phyloP scores from a whole-genome alignment of 2,888 invertebrate species.

The Incurvaria masculella region DNA sequence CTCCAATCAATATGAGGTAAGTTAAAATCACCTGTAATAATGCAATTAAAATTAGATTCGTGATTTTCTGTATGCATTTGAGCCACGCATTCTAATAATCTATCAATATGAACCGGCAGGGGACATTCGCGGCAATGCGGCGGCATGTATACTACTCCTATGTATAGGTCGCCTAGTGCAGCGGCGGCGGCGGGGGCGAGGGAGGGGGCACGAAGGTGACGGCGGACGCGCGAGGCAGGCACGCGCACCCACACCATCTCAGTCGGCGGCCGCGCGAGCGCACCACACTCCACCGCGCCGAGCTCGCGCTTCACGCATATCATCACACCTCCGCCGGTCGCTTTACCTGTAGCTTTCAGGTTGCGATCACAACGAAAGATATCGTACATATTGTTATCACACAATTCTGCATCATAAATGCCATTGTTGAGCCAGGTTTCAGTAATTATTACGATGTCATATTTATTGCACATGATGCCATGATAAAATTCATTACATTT shows the following conservation, averaged over 20 bases:
- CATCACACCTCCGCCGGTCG: background rate
- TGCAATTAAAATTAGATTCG: background rate
- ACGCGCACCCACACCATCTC: too few relatives aligned
- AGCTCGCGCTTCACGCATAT: background rate
- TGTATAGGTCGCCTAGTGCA: background rate
- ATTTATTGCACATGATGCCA: background rate
- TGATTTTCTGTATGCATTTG: background rate
- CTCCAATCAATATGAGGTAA: background rate
- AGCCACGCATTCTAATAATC: background rate
- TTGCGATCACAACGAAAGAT: background rate
- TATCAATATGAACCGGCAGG: background rate
- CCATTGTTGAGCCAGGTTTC: background rate
- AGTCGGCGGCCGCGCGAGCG: too few relatives aligned
- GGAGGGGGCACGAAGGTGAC: too few relatives aligned
- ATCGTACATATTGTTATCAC: background rate
- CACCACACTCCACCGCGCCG: background rate
- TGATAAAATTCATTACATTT: background rate
- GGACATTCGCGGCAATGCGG: background rate
- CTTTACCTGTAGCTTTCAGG: background rate
- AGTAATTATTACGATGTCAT: background rate
- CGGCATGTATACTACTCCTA: background rate
- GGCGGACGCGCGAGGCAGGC: too few relatives aligned
- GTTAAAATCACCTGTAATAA: background rate
- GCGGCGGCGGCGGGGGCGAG: background rate
- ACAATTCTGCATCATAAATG: background rate